phyloP scores from a whole-genome alignment of 2,113 vertebrate species.

The Rutilus rutilus region DNA sequence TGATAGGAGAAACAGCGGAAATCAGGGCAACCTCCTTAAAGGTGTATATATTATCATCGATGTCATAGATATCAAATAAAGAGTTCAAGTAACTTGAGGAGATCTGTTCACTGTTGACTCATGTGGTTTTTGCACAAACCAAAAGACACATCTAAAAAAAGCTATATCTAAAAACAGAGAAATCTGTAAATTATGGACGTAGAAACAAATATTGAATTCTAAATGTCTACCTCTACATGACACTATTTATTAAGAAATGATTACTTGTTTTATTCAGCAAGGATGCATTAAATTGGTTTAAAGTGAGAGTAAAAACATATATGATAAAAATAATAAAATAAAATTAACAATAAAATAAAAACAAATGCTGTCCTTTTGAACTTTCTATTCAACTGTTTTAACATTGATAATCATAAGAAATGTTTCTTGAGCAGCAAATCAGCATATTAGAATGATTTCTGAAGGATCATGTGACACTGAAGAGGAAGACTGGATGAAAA shows the following conservation, averaged over 20 bases:
- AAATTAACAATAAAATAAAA: too few relatives aligned
- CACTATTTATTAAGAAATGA: not conserved
- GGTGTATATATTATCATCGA: too few relatives aligned
- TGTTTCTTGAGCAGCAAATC: not conserved
- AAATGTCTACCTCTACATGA: not conserved
- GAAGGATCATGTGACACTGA: not conserved
- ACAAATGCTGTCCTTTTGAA: too few relatives aligned
- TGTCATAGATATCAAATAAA: not conserved
- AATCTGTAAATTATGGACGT: not conserved
- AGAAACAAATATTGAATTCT: not conserved
- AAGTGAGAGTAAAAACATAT: not conserved
- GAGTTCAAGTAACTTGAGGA: not conserved
- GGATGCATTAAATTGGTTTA: not conserved
- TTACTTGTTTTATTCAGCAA: not conserved
- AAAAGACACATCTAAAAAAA: not conserved
- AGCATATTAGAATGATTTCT: not conserved
- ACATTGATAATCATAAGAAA: not conserved
- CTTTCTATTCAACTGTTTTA: not conserved
- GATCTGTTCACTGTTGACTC: not conserved
- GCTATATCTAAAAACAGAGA: not conserved
- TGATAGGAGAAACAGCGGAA: not conserved
- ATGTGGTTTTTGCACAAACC: not conserved
- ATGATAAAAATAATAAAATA: too few relatives aligned
- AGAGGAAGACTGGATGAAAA: not conserved
- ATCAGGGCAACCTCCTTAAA: not conserved